phyloP scores from a whole-genome alignment of 2,113 vertebrate genomes.

The Nycticorax nycticorax region DNA sequence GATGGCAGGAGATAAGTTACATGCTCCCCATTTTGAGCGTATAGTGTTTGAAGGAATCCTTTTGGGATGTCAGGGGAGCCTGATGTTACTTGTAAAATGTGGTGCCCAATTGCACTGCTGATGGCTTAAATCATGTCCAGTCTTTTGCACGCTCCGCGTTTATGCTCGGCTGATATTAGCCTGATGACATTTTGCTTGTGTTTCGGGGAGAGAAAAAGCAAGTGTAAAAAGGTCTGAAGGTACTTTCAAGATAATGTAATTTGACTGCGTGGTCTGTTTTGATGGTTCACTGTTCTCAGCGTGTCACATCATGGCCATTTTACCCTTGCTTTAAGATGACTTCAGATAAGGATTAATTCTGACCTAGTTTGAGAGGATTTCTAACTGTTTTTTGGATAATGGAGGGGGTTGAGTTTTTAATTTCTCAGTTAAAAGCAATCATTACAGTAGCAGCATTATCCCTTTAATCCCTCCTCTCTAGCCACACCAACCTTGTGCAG shows the following conservation, averaged over 20 bases:
- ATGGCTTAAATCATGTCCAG: background rate
- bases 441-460: conserved; percentile 37
- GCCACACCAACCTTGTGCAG: conserved; percentile 12
- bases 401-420: conserved; percentile 57
- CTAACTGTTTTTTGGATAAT: background rate
- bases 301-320: conserved; percentile 58
- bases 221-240: conserved; percentile 22
- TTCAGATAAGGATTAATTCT: conserved; percentile 67
- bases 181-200: conserved; percentile 42
- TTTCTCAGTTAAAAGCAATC: conserved; percentile 61
- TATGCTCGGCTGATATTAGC: background rate
- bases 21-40: conserved; percentile 37
- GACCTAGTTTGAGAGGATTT: conserved; percentile 72
- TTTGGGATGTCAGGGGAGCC: background rate
- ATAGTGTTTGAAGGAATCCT: conserved; percentile 32
- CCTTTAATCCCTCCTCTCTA: conserved; percentile 37
- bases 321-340: conserved; percentile 56
- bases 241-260: conserved; percentile 37
- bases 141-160: background rate
- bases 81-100: conserved; percentile 25
- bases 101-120: conserved; percentile 2
- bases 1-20: conserved; percentile 9
- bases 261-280: conserved; percentile 52
- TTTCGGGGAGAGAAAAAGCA: background rate
- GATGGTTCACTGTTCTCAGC: conserved; percentile 24